Base-by-base conservation (phyloP, 2,113 vertebrate genomes). In the Alectura lathami region DNA sequence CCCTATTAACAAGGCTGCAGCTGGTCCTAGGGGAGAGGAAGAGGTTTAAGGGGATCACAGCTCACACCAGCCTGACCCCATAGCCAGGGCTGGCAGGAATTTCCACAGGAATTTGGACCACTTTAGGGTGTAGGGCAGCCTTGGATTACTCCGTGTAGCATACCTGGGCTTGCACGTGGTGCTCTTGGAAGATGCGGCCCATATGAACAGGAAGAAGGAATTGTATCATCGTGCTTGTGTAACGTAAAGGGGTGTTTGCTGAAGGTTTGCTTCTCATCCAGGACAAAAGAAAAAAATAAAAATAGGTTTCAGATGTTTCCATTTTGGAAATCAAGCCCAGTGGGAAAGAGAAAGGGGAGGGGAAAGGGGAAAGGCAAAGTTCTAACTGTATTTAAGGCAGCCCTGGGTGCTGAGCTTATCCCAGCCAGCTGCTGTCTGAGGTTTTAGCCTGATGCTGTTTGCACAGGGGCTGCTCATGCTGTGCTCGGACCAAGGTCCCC, bases 131-230 rank as follows among this genome's bases (percentile, higher is more conserved):
- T 2, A 1, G 36, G 23, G 70, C 27, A 40, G 75, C 22, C 5
- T 3, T 0, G 0, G 59, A 3, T 3, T 54, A 22, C n/a, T 59
- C 75, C 1, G 0, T 7, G 21, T 0, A 2, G 3, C 0, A 1
- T 54, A 45, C 57, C 42, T 30, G 53, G 56, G 53, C n/a, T 26
- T 77, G 32, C 30, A 8, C 1, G 1, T 0, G 3, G n/a, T 1
- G 1, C 2, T 8, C 53, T 43, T 17, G 53, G 34, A 53, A 17
- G 56, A 20, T 32, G 2, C 2, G 7, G 29, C 13, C 50, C 16
- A 2, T 12, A 8, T 3, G n/a, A 21, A 38, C 63, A 38, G 26
- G 43, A 79, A 91, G 43, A 6, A 0, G 3, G 57, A 36, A 43
- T 60, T 10, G 1, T 29, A 0, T 9, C 10, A 0, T 1, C 13